A percentile compares a stretch with the other conserved stretches of the same genome.
phyloP scores from a whole-genome alignment of 2,797 vertebrate genomes.

The Jordanella pulchra region DNA sequence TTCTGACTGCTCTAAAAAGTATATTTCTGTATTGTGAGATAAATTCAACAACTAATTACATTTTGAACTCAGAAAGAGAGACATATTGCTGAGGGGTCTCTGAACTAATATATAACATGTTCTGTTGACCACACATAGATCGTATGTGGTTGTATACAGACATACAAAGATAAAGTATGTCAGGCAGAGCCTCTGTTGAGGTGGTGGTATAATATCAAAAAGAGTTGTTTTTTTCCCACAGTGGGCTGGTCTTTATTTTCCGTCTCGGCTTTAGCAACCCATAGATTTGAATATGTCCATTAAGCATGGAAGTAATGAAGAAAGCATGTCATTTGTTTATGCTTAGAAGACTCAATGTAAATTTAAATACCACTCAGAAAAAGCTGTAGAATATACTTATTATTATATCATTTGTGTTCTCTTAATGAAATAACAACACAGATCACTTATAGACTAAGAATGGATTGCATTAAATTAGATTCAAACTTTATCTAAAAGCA shows the following conservation, averaged over 20 bases:
- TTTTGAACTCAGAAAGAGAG: constrained; percentile 9
- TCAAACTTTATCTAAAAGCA: constrained; percentile 21
- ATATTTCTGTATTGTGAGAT: not conserved
- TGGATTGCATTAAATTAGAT: constrained; percentile 35
- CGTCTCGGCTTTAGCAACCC: constrained; percentile 22
- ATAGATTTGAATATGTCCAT: constrained; percentile 12
- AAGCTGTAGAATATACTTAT: constrained; percentile 7
- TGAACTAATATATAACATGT: constrained; percentile 29
- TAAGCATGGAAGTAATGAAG: constrained; percentile 25
- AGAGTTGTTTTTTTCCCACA: constrained; percentile 47
- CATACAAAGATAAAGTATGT: constrained; percentile 20
- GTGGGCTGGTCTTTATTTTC: constrained; percentile 33
- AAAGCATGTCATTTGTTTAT: constrained; percentile 18
- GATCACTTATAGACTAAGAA: constrained; percentile 37
- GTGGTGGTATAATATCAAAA: constrained; percentile 66
- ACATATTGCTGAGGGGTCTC: constrained; percentile 46
- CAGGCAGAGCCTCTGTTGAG: constrained; percentile 28
- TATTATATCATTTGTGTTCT: constrained; percentile 1
- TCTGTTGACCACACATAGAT: constrained; percentile 32
- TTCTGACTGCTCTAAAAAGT: not conserved
- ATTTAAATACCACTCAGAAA: constrained; percentile 6
- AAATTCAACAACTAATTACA: constrained; percentile 9
- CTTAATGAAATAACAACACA: constrained; percentile 18
- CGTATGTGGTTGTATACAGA: constrained; percentile 28
- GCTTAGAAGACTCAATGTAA: constrained; percentile 9